Evolutionary conservation across 2,888 invertebrate genomes (phyloP), one percentile per base, ranked within the genome.

Genomic region (Blomia tropicalis): DNA sequence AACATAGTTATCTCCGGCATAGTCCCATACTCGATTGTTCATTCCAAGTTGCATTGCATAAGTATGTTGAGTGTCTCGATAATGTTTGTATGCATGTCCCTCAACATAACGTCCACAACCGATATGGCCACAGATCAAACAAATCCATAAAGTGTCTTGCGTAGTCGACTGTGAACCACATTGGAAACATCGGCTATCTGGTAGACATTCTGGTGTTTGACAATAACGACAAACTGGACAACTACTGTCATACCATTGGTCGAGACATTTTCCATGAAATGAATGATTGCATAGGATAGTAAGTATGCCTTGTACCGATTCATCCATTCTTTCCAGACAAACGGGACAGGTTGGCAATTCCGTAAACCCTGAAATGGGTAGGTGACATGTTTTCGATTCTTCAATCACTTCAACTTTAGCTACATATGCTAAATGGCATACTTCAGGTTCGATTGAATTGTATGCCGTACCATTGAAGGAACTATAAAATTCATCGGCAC

Each of bases 271-370:
- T 11, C 91, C 85, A 76, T 98, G 98, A 77, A 98, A 99, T 1
- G 91, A 85, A 76, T 99, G 98, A 76, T 96, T 96, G 74, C 98
- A 99, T 65, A 96, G 80, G 72, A 99, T 93, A 30, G 93, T 95
- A 68, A 99, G 77, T 66, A 98, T 88, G 14, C 95, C 93, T 73
- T 95, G 92, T 14, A 95, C 91, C 69, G 92, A 91, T 76, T 99
- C 98, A 75, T 98, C 98, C 78, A 80, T 77, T 70, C 93, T 82
- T 76, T 99, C 96, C 60, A 93, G 75, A 73, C 93, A 95, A 14
- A 95, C 93, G 1, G 96, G 90, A 73, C 98, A 99, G 3, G 87
- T 91, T 17, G 98, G 98, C 65, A 98, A 77, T 74, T 99, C 98
- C 0, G 91, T 92, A 71, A 91, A 87, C 0, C 84, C 85, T 4